Base-by-base conservation (phyloP, 2,797 vertebrate genomes). In the Hydrolagus colliei region DNA sequence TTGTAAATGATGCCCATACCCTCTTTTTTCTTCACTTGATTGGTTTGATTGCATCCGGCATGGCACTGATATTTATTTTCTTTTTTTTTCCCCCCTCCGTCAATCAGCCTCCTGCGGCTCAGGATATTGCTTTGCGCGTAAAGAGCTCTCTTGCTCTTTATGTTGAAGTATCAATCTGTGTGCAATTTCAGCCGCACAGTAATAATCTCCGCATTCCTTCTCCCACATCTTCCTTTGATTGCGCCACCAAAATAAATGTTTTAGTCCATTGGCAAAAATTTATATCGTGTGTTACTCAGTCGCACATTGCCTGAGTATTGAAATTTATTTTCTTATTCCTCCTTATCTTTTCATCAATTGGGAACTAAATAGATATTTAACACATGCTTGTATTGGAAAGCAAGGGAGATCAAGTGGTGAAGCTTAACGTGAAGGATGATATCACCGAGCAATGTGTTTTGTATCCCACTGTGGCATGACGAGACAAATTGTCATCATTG, bases 41-140 rank as follows among this genome's bases (percentile, higher is more conserved):
- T 67, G 61, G 20, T 61, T 22, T 32, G 22, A 80, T 80, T 63
- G 59, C 20, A 79, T 65, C 77, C 35, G 78, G 78, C 16, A 80
- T 80, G n/a, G 22, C 61, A 80, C 61, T 80, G 78, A 9, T 67
- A 65, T 80, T 80, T 80, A 80, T 80, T 80, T 80, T 80, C 78
- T 63, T 67, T 80, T n/a, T 80, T 65, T 67, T 52, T 52, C 41
- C 41, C 41, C 41, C 78, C 63, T 80, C n/a, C 22, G 62, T 80
- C 78, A 80, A 80, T 80, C 78, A 65, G 62, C 82, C 82, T 89
- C 86, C 85, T 85, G 86, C 59, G 87, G 88, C 88, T 87, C 87
- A 86, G 86, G 87, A 87, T 74, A 32, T 16, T 68, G 75, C 87
- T 90, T 90, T 85, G 1, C 86, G 10, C 12, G 0, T 61, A 0